These are phyloP conservation scores for Netelia fuscicornis DNA, from an alignment of 2,888 invertebrate species.

Conservation along the genomic window DNA sequence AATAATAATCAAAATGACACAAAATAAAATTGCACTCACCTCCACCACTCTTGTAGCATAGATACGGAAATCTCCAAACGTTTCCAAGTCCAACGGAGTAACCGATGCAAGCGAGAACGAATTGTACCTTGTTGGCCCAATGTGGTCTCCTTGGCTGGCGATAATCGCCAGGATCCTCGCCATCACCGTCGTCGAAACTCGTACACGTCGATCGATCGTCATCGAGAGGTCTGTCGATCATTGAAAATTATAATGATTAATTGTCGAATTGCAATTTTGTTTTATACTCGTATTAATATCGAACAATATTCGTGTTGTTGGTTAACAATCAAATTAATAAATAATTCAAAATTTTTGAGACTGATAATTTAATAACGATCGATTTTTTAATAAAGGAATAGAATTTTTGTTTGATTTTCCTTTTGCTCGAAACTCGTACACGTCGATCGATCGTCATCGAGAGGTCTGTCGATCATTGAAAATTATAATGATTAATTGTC, in stretches of 20 bases:
- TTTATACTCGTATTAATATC: not conserved
- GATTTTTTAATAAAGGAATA: not conserved
- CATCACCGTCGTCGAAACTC: slow-evolving; percentile 90
- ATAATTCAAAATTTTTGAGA: no score
- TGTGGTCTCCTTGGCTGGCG: slow-evolving; percentile 92
- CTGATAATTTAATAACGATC: not conserved
- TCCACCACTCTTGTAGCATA: slow-evolving; percentile 96
- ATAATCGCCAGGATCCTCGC: slow-evolving; percentile 85
- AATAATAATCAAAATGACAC: not conserved
- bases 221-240: slow-evolving; percentile 88
- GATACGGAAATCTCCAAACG: slow-evolving; percentile 96
- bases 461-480: slow-evolving; percentile 86
- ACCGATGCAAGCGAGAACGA: slow-evolving; percentile 94
- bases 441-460: slow-evolving; percentile 91
- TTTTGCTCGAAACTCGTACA: slow-evolving; percentile 90
- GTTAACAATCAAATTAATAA: no score
- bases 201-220: slow-evolving; percentile 91
- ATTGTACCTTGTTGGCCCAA: slow-evolving; percentile 96
- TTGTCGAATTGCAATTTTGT: not conserved
- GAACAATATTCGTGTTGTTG: no score
- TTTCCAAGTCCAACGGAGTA: slow-evolving; percentile 96
- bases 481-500: slow-evolving; percentile 5
- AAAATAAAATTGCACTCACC: slow-evolving; percentile 86
- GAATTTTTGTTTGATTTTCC: not conserved
- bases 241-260: slow-evolving; percentile 15